phyloP scores from a whole-genome alignment of 2,888 invertebrate species.

The Drosophila stalkeri region DNA sequence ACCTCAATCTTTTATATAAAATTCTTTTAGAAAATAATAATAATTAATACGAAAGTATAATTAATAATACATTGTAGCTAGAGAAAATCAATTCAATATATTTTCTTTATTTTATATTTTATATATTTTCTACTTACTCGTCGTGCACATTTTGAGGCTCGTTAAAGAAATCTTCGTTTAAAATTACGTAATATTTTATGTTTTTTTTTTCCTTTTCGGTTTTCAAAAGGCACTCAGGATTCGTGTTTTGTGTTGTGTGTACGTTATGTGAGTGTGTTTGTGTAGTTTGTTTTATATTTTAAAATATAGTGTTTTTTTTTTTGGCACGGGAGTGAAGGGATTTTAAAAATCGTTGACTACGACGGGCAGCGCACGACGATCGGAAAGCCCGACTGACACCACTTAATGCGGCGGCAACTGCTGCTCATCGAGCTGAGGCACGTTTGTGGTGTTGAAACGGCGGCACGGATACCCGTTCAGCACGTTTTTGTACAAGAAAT shows the following conservation, averaged over 20 bases:
- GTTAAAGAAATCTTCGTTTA: conserved; percentile 31
- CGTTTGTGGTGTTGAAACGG: conserved; percentile 79
- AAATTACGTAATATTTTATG: conserved; percentile 21
- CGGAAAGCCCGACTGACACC: conserved; percentile 47
- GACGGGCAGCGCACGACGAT: conserved; percentile 65
- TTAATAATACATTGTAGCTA: neutral
- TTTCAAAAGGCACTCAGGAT: conserved; percentile 71
- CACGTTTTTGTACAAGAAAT: conserved; percentile 73
- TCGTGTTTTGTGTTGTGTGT: conserved; percentile 37
- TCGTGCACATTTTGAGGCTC: conserved; percentile 56
- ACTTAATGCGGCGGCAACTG: conserved; percentile 44
- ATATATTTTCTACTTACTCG: conserved; percentile 67
- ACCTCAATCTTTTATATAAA: neutral
- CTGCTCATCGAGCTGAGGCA: conserved; percentile 79
- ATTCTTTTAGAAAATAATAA: neutral
- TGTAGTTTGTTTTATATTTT: conserved; percentile 25
- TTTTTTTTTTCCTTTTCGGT: conserved; percentile 28
- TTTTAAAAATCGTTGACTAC: conserved; percentile 80
- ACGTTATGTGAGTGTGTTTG: conserved; percentile 26
- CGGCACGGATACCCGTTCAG: conserved; percentile 55
- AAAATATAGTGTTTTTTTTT: conserved; percentile 23
- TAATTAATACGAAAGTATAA: neutral
- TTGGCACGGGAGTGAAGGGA: conserved; percentile 63
- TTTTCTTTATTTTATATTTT: neutral
- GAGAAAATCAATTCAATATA: neutral